Evolutionary conservation across 37 sponge, comb jelly and placozoan genomes (phyloP).

Genomic region (Cladorhizidae sp.): DNA sequence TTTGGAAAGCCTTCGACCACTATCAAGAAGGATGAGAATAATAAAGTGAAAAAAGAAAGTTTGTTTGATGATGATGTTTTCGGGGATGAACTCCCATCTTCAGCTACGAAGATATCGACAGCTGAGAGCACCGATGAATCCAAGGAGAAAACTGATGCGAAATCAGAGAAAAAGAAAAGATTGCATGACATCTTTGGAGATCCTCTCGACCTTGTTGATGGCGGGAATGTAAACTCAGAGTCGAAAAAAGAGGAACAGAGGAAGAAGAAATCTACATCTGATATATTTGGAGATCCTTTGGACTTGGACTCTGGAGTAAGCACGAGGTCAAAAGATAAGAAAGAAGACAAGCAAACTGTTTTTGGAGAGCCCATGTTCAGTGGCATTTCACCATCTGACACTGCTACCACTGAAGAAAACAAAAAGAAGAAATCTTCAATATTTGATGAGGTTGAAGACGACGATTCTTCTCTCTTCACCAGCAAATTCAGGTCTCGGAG

Average conservation of each 20-base stretch:
- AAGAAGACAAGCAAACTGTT: too few relatives aligned
- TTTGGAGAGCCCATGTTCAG: too few relatives aligned
- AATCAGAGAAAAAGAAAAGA: background rate
- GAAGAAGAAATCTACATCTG: background rate
- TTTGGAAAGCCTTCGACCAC: background rate
- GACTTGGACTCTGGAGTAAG: too few relatives aligned
- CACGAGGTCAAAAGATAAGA: too few relatives aligned
- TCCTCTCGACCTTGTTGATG: background rate
- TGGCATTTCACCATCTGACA: too few relatives aligned
- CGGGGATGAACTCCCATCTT: background rate
- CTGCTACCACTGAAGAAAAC: background rate
- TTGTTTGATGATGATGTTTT: constrained; percentile 57
- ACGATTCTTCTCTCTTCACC: background rate
- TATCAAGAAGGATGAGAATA: background rate
- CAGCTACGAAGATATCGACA: background rate
- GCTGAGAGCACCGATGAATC: background rate
- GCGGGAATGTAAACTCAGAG: background rate
- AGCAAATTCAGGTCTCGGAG: background rate
- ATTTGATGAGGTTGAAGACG: background rate
- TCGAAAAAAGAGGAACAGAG: background rate
- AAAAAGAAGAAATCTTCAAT: background rate
- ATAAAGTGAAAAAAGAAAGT: background rate
- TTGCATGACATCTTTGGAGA: background rate
- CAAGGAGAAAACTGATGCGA: background rate
- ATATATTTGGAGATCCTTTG: background rate